Evolutionary conservation across 1,140 invertebrate species (phyloP).

Genomic region (Penaeus indicus): DNA sequence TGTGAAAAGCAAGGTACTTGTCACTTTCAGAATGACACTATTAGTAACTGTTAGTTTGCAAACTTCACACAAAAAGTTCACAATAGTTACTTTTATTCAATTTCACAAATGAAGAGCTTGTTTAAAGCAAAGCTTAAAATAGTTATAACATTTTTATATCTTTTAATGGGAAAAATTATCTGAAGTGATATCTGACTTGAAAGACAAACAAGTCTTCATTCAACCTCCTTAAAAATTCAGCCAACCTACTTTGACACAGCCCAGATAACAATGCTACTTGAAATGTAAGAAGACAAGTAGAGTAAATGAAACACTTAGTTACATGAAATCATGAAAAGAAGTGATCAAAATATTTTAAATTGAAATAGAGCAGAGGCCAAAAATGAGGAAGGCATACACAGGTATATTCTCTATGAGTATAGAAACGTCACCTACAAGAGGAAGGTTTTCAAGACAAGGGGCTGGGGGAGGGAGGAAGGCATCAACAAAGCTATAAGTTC

Average conservation of each 20-base stretch:
- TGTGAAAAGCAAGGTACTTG: not conserved
- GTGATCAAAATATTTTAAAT: slow-evolving; percentile 40
- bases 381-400: not conserved
- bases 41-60: slow-evolving; percentile 18
- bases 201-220: slow-evolving; percentile 5
- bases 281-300: slow-evolving; percentile 32
- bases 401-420: slow-evolving; percentile 24
- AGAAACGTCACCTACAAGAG: slow-evolving; percentile 31
- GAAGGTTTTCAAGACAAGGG: not conserved
- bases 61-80: slow-evolving; percentile 5
- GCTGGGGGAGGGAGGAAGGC: not conserved
- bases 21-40: slow-evolving; percentile 5
- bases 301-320: slow-evolving; percentile 33
- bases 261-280: slow-evolving; percentile 36
- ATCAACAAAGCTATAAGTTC: slow-evolving; percentile 18
- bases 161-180: too few species aligned
- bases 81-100: not conserved
- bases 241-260: slow-evolving; percentile 37
- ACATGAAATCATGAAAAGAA: slow-evolving; percentile 24
- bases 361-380: slow-evolving; percentile 40
- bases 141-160: too few species aligned
- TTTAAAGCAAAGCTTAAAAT: too few species aligned
- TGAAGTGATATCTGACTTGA: too few species aligned
- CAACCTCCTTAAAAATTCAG: slow-evolving; percentile 32
- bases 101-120: not conserved